A percentile compares a stretch with the other conserved stretches of the same genome.
Evolutionary conservation across 2,888 invertebrate genomes (phyloP).

Genomic region (Julus scanicus): DNA sequence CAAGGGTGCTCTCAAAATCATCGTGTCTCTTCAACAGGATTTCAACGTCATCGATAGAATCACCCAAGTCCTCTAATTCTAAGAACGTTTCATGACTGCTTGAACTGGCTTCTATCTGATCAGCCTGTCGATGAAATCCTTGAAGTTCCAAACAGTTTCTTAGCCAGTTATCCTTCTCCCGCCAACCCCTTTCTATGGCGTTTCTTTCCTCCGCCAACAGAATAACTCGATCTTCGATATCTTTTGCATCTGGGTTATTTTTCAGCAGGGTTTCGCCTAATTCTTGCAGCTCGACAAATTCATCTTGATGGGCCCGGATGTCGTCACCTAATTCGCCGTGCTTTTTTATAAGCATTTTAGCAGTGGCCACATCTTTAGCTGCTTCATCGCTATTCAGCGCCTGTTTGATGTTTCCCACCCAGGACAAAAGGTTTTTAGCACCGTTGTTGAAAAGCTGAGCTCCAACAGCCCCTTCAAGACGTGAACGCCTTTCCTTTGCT

Average conservation of each 20-base stretch:
- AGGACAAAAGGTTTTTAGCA: conserved; percentile 80
- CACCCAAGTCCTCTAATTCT: conserved; percentile 86
- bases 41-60: conserved; percentile 90
- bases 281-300: conserved; percentile 67
- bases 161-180: conserved; percentile 84
- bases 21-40: conserved; percentile 91
- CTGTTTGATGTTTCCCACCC: conserved; percentile 84
- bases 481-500: conserved; percentile 82
- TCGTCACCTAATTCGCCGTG: conserved; percentile 92
- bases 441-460: conserved; percentile 92
- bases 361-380: conserved; percentile 90
- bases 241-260: conserved; percentile 77
- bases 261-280: conserved; percentile 66
- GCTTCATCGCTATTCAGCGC: conserved; percentile 81
- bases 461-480: conserved; percentile 94
- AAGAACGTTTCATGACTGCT: conserved; percentile 94
- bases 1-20: conserved; percentile 90
- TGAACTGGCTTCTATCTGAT: conserved; percentile 95
- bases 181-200: conserved; percentile 82
- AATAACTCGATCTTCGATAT: conserved; percentile 80
- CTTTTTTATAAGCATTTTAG: conserved; percentile 87
- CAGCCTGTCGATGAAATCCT: conserved; percentile 94
- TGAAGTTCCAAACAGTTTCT: conserved; percentile 89
- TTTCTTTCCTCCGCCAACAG: conserved; percentile 79
- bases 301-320: conserved; percentile 88